Evolutionary conservation across 1,140 invertebrate species (phyloP).

Genomic region (Caenorhabditis inopinata): DNA sequence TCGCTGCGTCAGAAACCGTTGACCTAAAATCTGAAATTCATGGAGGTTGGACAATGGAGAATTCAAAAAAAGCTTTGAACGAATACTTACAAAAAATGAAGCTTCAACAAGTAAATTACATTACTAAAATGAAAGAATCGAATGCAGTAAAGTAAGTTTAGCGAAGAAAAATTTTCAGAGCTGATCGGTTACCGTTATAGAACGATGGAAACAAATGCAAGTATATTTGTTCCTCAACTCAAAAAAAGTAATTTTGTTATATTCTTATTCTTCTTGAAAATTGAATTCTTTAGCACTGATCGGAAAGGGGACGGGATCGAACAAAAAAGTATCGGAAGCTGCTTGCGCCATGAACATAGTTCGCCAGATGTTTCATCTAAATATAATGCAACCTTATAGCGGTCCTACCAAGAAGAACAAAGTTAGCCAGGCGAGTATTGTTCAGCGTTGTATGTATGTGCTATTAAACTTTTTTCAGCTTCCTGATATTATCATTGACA

Average conservation of each 20-base stretch:
- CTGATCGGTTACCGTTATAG: neutral
- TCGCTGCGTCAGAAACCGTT: conserved; percentile 31
- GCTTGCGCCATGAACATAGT: conserved; percentile 91
- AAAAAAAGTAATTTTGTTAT: neutral
- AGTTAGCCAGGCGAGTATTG: conserved; percentile 69
- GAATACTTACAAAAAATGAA: conserved; percentile 36
- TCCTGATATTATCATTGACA: conserved; percentile 49
- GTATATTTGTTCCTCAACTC: neutral
- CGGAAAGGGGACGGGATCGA: conserved; percentile 82
- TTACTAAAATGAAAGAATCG: conserved; percentile 6
- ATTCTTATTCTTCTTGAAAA: neutral
- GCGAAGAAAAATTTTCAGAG: neutral
- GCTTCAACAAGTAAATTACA: conserved; percentile 15
- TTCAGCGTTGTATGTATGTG: neutral
- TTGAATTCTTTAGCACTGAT: neutral
- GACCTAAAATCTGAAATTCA: conserved; percentile 36
- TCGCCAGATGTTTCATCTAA: conserved; percentile 87
- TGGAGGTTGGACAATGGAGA: conserved; percentile 44
- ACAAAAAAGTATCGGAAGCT: conserved; percentile 92
- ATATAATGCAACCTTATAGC: conserved; percentile 78
- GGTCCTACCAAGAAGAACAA: conserved; percentile 83
- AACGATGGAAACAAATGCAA: neutral
- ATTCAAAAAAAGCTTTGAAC: conserved; percentile 25
- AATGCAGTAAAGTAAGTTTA: neutral
- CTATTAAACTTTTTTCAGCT: conserved; percentile 54